These are phyloP conservation scores for Drosophila miranda DNA, from an alignment of 1,140 invertebrate genomes.

Conservation along the genomic window DNA sequence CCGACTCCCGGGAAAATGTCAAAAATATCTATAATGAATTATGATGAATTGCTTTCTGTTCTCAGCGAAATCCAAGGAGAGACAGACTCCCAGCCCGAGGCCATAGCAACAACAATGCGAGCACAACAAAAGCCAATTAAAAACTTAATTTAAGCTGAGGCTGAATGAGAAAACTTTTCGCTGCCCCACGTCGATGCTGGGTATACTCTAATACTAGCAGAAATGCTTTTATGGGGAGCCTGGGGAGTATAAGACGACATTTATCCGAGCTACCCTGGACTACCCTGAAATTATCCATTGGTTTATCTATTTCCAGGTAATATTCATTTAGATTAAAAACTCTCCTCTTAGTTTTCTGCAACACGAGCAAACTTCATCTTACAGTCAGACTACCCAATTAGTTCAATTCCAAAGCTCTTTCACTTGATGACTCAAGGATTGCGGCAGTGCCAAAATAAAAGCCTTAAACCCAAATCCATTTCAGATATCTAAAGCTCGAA, in stretches of 20 bases:
- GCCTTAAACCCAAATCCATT: constrained; percentile 28
- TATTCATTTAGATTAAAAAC: too few species aligned
- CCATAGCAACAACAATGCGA: constrained; percentile 24
- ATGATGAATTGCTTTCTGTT: constrained; percentile 67
- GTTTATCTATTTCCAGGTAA: too few species aligned
- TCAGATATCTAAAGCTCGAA: constrained; percentile 1
- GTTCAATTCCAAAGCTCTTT: not conserved
- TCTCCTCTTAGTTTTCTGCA: too few species aligned
- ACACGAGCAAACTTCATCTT: not conserved
- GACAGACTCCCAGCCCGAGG: constrained; percentile 18
- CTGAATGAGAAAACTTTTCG: constrained; percentile 5
- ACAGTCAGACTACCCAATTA: not conserved
- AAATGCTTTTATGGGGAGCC: too few species aligned
- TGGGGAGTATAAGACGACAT: too few species aligned
- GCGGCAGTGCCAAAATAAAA: constrained; percentile 20
- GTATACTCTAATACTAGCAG: constrained; percentile 12
- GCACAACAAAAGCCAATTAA: constrained; percentile 71
- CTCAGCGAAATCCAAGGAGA: constrained; percentile 24
- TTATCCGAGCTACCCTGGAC: too few species aligned
- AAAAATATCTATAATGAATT: constrained; percentile 76
- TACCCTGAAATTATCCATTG: too few species aligned
- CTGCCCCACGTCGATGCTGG: not conserved
- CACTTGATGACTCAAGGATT: constrained; percentile 48
- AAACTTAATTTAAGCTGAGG: constrained; percentile 56
- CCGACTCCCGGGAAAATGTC: constrained; percentile 60